These are phyloP conservation scores for Spodoptera picta DNA, from an alignment of 2,888 invertebrate species.

Conservation along the genomic window DNA sequence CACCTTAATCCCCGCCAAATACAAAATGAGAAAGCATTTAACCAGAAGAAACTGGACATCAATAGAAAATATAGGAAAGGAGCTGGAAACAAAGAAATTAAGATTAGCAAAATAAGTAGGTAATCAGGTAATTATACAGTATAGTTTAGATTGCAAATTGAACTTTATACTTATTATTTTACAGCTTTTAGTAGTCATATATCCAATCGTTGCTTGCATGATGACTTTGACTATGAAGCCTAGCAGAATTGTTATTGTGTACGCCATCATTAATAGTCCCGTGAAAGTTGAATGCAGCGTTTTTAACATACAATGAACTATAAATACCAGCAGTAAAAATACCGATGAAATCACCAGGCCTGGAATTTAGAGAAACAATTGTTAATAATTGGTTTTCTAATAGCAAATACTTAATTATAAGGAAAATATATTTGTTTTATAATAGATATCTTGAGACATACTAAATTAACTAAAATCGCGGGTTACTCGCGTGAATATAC, in stretches of 20 bases:
- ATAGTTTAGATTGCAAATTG: too few species aligned
- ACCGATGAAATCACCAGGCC: slow-evolving; percentile 61
- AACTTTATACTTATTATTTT: background rate
- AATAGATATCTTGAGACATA: too few species aligned
- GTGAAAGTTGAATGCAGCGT: slow-evolving; percentile 51
- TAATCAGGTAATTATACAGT: too few species aligned
- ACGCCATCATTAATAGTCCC: slow-evolving; percentile 35
- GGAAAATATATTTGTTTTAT: too few species aligned
- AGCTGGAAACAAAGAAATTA: slow-evolving; percentile 12
- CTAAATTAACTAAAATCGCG: too few species aligned
- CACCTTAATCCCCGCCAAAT: slow-evolving; percentile 22
- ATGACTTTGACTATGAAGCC: background rate
- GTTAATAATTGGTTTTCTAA: too few species aligned
- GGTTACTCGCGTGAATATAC: too few species aligned
- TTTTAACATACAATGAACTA: slow-evolving; percentile 63
- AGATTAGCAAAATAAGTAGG: background rate
- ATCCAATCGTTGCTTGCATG: background rate
- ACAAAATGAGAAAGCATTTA: slow-evolving; percentile 26
- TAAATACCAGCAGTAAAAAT: slow-evolving; percentile 63
- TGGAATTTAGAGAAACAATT: slow-evolving; percentile 33
- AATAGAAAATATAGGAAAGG: slow-evolving; percentile 27
- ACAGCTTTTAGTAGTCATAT: background rate
- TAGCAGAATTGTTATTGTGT: slow-evolving; percentile 1
- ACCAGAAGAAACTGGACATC: slow-evolving; percentile 38
- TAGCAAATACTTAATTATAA: too few species aligned